Evolutionary conservation across 1,140 invertebrate species (phyloP).

Genomic region (Tenebrio molitor): DNA sequence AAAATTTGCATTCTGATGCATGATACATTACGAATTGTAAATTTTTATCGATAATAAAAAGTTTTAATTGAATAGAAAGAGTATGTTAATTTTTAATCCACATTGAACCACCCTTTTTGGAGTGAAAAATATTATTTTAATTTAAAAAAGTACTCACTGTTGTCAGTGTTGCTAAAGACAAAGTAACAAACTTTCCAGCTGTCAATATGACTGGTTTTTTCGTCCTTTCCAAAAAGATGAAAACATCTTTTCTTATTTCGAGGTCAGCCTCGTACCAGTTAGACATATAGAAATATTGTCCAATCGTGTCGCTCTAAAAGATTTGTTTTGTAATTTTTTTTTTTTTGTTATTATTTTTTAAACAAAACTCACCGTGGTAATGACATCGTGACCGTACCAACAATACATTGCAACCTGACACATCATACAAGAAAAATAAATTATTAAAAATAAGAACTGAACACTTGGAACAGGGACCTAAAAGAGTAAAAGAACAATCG

Average conservation of each 20-base stretch:
- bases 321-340: no score
- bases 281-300: slow-evolving; percentile 52
- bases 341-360: no score
- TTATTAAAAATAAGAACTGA: slow-evolving; percentile 47
- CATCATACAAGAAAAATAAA: slow-evolving; percentile 55
- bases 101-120: no score
- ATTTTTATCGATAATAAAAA: no score
- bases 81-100: no score
- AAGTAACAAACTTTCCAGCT: slow-evolving; percentile 53
- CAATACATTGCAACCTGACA: slow-evolving; percentile 57
- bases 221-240: slow-evolving; percentile 56
- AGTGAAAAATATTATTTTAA: no score
- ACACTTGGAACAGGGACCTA: slow-evolving; percentile 50
- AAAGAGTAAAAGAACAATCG: neutral
- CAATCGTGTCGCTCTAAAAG: slow-evolving; percentile 55
- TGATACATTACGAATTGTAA: no score
- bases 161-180: slow-evolving; percentile 56
- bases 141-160: slow-evolving; percentile 55
- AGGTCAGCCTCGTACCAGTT: slow-evolving; percentile 51
- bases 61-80: no score
- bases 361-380: neutral
- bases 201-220: slow-evolving; percentile 53
- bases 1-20: no score
- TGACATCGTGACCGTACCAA: slow-evolving; percentile 55
- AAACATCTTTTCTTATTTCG: slow-evolving; percentile 52